These are phyloP conservation scores for Spongia lamella DNA, from an alignment of 37 sponge, comb jelly and placozoan genomes.

Conservation along the genomic window DNA sequence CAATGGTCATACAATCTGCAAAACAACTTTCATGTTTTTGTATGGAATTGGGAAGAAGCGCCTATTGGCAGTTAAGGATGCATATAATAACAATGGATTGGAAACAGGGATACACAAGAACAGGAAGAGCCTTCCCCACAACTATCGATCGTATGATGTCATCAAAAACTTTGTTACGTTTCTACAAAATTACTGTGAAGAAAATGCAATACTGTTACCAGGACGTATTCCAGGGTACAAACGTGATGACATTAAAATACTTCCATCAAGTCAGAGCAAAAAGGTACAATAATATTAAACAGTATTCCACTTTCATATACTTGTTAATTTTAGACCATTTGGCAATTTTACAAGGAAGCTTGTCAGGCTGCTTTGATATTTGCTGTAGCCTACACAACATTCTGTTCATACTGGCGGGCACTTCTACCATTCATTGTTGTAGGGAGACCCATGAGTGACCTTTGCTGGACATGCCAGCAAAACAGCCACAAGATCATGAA, in stretches of 20 bases:
- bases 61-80: not conserved
- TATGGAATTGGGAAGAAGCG: too few species aligned
- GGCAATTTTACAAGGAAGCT: constrained; percentile 19
- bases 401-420: constrained; percentile 33
- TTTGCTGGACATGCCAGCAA: constrained; percentile 70
- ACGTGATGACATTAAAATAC: constrained; percentile 38
- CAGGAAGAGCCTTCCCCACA: constrained; percentile 7
- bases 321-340: constrained; percentile 15
- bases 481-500: constrained; percentile 44
- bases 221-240: constrained; percentile 61
- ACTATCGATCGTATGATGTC: constrained; percentile 1
- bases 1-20: too few species aligned
- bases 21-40: too few species aligned
- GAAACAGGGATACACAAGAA: constrained; percentile 25
- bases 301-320: too few species aligned
- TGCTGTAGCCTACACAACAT: constrained; percentile 12
- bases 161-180: constrained; percentile 17
- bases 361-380: too few species aligned
- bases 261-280: constrained; percentile 46
- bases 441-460: constrained; percentile 50
- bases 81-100: constrained; percentile 6
- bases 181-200: constrained; percentile 31
- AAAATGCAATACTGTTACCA: constrained; percentile 41
- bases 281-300: not conserved
- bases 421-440: constrained; percentile 37